phyloP scores from a whole-genome alignment of 2,888 invertebrate species.

The Drosophila cracens region DNA sequence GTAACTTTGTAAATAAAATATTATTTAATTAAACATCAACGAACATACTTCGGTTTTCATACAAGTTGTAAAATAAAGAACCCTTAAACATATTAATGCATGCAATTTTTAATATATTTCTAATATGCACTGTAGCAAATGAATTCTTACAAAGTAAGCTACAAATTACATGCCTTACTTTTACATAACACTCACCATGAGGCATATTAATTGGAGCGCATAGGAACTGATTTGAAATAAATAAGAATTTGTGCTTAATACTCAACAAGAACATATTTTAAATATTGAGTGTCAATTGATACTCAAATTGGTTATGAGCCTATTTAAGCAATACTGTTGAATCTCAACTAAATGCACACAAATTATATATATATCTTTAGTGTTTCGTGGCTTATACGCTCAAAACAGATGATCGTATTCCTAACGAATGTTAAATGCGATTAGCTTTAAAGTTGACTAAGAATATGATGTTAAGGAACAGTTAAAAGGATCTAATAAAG shows the following conservation, averaged over 20 bases:
- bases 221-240: neutral
- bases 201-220: neutral
- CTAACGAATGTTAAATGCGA: neutral
- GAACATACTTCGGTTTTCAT: neutral
- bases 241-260: neutral
- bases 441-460: neutral
- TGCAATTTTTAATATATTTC: neutral
- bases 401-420: neutral
- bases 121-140: neutral
- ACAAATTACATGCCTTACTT: neutral
- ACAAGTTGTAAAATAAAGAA: neutral
- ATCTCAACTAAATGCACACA: neutral
- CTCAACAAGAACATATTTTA: neutral
- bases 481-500: neutral
- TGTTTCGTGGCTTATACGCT: too few relatives aligned
- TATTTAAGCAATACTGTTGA: neutral
- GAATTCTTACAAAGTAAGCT: neutral
- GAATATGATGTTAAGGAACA: neutral
- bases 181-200: neutral
- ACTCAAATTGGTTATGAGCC: neutral
- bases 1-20: neutral
- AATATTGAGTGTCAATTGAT: neutral
- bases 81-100: neutral
- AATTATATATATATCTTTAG: neutral
- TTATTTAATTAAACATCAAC: neutral